Evolutionary conservation across 2,797 vertebrate species (phyloP).

Genomic region (Masticophis lateralis): DNA sequence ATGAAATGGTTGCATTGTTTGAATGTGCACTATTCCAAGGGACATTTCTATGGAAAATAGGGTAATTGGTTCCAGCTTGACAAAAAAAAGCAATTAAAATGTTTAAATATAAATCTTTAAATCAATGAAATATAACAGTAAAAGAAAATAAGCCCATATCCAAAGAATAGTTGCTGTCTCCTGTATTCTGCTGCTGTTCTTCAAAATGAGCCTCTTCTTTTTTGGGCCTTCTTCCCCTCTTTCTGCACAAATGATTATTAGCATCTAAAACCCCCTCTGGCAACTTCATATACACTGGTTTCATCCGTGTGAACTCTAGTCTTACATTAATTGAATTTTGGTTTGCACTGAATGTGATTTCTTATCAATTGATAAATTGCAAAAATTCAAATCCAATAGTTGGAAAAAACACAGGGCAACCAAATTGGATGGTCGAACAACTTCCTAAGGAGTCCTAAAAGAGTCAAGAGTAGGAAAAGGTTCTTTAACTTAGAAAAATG

Average conservation of each 20-base stretch:
- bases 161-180: not conserved
- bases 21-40: not conserved
- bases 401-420: not conserved
- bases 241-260: not conserved
- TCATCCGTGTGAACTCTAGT: not conserved
- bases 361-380: not conserved
- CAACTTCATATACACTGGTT: not conserved
- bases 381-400: not conserved
- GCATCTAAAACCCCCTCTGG: not conserved
- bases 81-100: not conserved
- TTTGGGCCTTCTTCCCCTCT: not conserved
- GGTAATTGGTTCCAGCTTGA: not conserved
- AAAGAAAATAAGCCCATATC: not conserved
- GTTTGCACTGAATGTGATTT: not conserved
- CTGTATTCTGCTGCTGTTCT: not conserved
- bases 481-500: not conserved
- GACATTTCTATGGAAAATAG: not conserved
- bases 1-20: not conserved
- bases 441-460: not conserved
- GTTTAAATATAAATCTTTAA: not conserved
- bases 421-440: not conserved
- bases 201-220: not conserved
- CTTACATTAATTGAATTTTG: not conserved
- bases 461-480: not conserved
- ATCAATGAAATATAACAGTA: not conserved